These are phyloP conservation scores for Prionailurus viverrinus DNA, from an alignment of 2,113 vertebrate species.

Conservation along the genomic window DNA sequence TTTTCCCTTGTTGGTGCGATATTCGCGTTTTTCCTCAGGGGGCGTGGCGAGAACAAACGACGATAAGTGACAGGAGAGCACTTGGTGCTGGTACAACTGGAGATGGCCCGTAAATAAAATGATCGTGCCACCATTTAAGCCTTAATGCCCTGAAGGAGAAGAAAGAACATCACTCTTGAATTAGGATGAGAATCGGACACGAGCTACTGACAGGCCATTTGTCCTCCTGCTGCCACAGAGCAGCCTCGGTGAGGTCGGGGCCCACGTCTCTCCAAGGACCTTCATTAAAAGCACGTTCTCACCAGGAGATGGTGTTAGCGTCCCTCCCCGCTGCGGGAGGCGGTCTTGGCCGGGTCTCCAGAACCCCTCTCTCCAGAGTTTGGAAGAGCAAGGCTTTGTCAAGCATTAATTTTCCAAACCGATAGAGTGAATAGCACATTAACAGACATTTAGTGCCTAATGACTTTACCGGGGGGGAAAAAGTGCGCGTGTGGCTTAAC, in stretches of 20 bases:
- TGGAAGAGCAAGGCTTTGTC: not conserved
- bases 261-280: not conserved
- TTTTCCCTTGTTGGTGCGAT: fast-evolving
- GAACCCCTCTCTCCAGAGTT: not conserved
- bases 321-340: not conserved
- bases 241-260: fast-evolving
- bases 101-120: not conserved
- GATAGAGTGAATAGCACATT: not conserved
- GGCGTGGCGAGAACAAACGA: not conserved
- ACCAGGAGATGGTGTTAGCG: fast-evolving
- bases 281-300: fast-evolving
- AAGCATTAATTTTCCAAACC: not conserved
- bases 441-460: not conserved
- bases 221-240: not conserved
- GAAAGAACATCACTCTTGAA: not conserved
- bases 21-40: not conserved
- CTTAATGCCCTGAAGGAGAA: not conserved
- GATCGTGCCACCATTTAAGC: not conserved
- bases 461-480: not conserved
- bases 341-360: not conserved
- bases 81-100: fast-evolving
- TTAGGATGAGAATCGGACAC: not conserved
- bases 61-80: not conserved
- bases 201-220: not conserved
- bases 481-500: not conserved